phyloP scores from a whole-genome alignment of 2,113 vertebrate species.

The Bubo scandiacus region DNA sequence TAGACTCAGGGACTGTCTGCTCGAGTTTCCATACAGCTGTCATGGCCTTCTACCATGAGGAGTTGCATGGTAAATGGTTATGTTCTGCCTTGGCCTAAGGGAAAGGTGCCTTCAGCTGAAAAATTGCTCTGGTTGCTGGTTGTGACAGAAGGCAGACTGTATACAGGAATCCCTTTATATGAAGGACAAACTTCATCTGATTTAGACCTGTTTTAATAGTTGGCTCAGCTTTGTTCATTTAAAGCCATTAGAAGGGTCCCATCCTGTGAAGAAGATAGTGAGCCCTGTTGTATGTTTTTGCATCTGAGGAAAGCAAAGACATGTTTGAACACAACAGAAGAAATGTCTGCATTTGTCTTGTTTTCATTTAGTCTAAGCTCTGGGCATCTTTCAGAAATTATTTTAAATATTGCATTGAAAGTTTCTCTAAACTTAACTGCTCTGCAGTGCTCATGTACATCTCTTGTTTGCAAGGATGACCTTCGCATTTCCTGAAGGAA shows the following conservation, averaged over 20 bases:
- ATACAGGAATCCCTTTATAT: neutral
- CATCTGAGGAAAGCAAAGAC: neutral
- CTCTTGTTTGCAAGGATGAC: neutral
- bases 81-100: neutral
- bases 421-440: neutral
- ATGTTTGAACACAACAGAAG: neutral
- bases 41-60: neutral
- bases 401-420: neutral
- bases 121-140: neutral
- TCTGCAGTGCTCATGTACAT: neutral
- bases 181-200: neutral
- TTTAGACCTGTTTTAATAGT: neutral
- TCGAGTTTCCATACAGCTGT: neutral
- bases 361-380: neutral
- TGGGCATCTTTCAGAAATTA: neutral
- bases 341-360: neutral
- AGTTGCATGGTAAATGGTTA: neutral
- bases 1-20: neutral
- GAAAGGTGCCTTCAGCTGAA: neutral
- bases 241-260: neutral
- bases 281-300: neutral
- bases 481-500: neutral
- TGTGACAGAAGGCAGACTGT: neutral
- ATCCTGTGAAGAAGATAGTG: neutral
- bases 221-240: neutral